These are phyloP conservation scores for Dioctria rufipes DNA, from an alignment of 2,888 invertebrate species.

Conservation along the genomic window DNA sequence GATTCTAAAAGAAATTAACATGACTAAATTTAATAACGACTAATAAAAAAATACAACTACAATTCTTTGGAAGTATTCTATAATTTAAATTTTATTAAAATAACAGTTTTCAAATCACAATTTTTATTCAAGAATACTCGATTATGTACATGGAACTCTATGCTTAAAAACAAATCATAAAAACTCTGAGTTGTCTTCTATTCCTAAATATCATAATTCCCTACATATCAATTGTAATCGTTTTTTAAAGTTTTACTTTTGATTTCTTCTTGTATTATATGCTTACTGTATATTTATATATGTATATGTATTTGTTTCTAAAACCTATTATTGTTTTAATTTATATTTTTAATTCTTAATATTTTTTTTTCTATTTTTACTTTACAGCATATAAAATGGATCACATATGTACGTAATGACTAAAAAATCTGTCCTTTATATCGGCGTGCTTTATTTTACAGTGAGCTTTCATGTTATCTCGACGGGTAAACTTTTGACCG, in stretches of 20 bases:
- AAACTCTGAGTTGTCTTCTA: conserved; percentile 16
- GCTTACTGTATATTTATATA: too few species aligned
- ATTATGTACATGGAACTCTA: conserved; percentile 31
- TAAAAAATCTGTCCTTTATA: conserved; percentile 72
- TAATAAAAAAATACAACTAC: neutral
- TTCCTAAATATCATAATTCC: conserved; percentile 13
- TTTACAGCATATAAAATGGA: conserved; percentile 68
- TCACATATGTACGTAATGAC: conserved; percentile 73
- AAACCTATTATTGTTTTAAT: conserved; percentile 33
- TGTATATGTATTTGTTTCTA: conserved; percentile 4
- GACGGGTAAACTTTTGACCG: conserved; percentile 76
- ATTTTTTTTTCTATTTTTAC: conserved; percentile 3
- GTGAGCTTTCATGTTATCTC: conserved; percentile 78
- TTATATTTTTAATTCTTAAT: neutral
- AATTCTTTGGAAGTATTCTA: conserved; percentile 13
- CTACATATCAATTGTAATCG: conserved; percentile 21
- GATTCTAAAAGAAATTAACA: neutral
- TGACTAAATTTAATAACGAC: too few species aligned
- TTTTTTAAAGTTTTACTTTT: conserved; percentile 26
- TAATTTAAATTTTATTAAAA: conserved; percentile 27
- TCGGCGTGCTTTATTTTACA: conserved; percentile 76
- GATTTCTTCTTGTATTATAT: conserved; percentile 14
- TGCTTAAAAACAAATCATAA: conserved; percentile 32
- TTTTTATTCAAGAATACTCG: conserved; percentile 19
- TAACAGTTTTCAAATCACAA: conserved; percentile 44